Conservation (phyloP, 2,797 vertebrate genomes). For the Bovichtus variegatus region DNA sequence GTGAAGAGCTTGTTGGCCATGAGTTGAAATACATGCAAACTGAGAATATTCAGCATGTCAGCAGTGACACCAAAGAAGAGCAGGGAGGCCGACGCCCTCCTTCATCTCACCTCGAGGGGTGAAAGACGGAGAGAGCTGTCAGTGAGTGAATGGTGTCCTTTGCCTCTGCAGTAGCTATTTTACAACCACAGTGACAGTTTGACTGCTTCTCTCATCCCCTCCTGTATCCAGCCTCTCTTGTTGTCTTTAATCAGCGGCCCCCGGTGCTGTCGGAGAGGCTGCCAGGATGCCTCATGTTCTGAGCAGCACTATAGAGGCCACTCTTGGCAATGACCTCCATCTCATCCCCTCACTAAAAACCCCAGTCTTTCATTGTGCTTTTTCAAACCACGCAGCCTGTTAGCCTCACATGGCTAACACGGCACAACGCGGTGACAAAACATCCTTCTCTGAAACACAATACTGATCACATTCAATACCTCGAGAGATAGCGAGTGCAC, state of each 20-base stretch:
- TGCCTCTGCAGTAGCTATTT: constrained; percentile 73
- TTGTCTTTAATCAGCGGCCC: constrained; percentile 80
- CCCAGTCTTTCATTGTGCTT: constrained; percentile 37
- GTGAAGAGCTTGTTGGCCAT: not conserved
- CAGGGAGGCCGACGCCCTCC: constrained; percentile 9
- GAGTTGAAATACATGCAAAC: constrained; percentile 28
- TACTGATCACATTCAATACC: constrained; percentile 39
- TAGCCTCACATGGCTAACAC: constrained; percentile 52
- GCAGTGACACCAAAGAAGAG: constrained; percentile 11
- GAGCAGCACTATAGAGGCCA: constrained; percentile 57
- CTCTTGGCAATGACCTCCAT: constrained; percentile 69
- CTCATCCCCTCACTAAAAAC: constrained; percentile 48
- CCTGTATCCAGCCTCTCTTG: constrained; percentile 57
- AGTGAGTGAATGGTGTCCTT: constrained; percentile 76
- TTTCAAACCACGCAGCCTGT: constrained; percentile 43
- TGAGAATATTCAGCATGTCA: constrained; percentile 35
- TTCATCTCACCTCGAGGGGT: constrained; percentile 41
- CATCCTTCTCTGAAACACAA: constrained; percentile 29
- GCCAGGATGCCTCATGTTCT: constrained; percentile 55
- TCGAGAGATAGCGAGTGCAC: constrained; percentile 10
- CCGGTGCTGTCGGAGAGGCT: constrained; percentile 63
- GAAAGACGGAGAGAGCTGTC: constrained; percentile 67
- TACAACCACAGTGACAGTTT: constrained; percentile 81
- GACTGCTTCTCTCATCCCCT: constrained; percentile 78
- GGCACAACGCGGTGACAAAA: constrained; percentile 19